Evolutionary conservation across 2,797 vertebrate genomes (phyloP).

Genomic region (Squalus acanthias): DNA sequence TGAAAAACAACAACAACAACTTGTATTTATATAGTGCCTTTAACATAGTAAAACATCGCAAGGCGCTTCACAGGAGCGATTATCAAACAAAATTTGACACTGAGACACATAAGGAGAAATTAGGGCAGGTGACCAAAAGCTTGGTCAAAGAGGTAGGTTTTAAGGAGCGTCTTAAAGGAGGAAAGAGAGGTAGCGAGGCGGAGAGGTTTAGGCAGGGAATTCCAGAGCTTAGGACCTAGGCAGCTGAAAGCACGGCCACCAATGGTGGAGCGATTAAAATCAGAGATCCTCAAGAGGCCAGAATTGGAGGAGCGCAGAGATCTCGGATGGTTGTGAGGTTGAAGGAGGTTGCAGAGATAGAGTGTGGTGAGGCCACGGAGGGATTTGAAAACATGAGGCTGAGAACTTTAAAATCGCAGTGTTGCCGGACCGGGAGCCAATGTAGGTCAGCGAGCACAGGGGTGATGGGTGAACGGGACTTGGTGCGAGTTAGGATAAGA

Average conservation of each 20-base stretch:
- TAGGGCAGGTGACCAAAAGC: neutral
- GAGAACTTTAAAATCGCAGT: neutral
- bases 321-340: no score
- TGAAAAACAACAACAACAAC: neutral
- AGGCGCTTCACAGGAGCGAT: neutral
- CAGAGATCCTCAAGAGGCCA: no score
- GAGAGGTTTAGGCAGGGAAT: no score
- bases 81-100: neutral
- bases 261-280: no score
- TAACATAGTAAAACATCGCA: neutral
- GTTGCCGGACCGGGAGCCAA: neutral
- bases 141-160: neutral
- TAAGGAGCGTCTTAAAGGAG: neutral
- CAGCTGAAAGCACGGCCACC: no score
- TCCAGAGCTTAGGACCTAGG: no score
- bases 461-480: neutral
- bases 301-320: no score
- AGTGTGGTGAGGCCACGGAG: no score
- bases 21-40: neutral
- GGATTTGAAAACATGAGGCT: no score
- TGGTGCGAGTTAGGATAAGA: neutral
- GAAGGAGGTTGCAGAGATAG: no score
- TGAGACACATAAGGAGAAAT: neutral
- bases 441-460: neutral
- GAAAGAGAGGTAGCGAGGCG: no score